phyloP scores from a whole-genome alignment of 2,888 invertebrate genomes.

The Platerodrilus igneus region DNA sequence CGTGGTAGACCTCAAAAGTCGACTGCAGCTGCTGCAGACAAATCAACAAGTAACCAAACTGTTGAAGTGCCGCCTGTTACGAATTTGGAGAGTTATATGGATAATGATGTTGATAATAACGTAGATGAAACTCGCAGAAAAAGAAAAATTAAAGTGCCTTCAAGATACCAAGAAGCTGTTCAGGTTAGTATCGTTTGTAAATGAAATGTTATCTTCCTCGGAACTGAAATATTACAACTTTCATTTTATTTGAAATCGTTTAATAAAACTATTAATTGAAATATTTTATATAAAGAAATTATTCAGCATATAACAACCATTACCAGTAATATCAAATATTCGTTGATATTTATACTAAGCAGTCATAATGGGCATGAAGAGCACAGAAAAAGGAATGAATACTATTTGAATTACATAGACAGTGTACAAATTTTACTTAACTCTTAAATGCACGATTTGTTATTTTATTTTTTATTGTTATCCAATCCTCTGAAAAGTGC shows the following conservation, averaged over 20 bases:
- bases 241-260: not conserved
- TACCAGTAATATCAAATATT: too few relatives aligned
- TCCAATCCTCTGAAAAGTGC: too few relatives aligned
- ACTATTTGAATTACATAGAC: too few relatives aligned
- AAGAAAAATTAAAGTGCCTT: conserved; percentile 62
- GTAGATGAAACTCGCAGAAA: conserved; percentile 57
- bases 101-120: conserved; percentile 40
- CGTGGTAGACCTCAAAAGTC: conserved; percentile 66
- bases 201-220: not conserved
- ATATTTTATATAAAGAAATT: too few relatives aligned
- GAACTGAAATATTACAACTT: not conserved
- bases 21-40: conserved; percentile 27
- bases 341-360: too few relatives aligned
- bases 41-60: conserved; percentile 30
- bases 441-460: too few relatives aligned
- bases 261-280: not conserved
- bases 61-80: conserved; percentile 27
- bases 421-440: too few relatives aligned
- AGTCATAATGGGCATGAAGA: too few relatives aligned
- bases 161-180: conserved; percentile 56
- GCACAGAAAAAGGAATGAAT: too few relatives aligned
- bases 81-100: conserved; percentile 30
- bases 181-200: conserved; percentile 51
- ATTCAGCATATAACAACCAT: too few relatives aligned
- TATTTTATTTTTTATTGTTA: too few relatives aligned